Base-by-base conservation (phyloP, 2,888 invertebrate species). In the Byasa hedistus region DNA sequence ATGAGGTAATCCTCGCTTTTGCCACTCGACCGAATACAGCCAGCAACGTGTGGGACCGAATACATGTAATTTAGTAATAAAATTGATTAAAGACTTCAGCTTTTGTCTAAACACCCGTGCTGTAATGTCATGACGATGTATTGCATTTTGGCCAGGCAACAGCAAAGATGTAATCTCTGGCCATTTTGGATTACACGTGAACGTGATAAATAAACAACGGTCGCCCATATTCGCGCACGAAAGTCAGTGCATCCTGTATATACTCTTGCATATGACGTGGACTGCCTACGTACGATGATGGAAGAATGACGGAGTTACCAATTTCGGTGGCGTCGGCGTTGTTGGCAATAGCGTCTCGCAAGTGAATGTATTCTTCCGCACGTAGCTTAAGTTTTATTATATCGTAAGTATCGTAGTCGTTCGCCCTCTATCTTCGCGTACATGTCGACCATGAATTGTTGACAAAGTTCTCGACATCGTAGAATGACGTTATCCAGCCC, bases 311-410 rank as follows among this genome's bases (percentile, higher is more conserved):
- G 5, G 3, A 67, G 23, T 72, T 39, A 10, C 79, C 79, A 0
- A 78, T 63, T 72, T 78, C 73, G 59, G 73, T 65, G 71, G 70
- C 71, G 72, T 77, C 73, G 69, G 71, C 71, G 64, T 74, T 73
- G 68, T 70, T n/a, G n/a, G n/a, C n/a, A n/a, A n/a, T n/a, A n/a
- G n/a, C n/a, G n/a, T n/a, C n/a, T n/a, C n/a, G n/a, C 60, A 73
- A 69, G 32, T 72, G 71, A 70, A 74, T 73, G 36, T 76, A 74
- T n/a, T 73, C 73, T 59, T 74, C 73, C 54, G 73, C 73, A 23
- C 74, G 72, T 2, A 73, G 69, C 66, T 70, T 69, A 15, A 54
- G 61, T n/a, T 27, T 75, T 72, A 57, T 75, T 74, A 57, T 72
- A 69, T 52, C 70, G 64, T 57, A 74, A 72, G 59, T 67, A 73